Evolutionary conservation across 2,888 invertebrate species (phyloP), one percentile per base, ranked within the genome.

Genomic region (Cryptosula pallasiana): DNA sequence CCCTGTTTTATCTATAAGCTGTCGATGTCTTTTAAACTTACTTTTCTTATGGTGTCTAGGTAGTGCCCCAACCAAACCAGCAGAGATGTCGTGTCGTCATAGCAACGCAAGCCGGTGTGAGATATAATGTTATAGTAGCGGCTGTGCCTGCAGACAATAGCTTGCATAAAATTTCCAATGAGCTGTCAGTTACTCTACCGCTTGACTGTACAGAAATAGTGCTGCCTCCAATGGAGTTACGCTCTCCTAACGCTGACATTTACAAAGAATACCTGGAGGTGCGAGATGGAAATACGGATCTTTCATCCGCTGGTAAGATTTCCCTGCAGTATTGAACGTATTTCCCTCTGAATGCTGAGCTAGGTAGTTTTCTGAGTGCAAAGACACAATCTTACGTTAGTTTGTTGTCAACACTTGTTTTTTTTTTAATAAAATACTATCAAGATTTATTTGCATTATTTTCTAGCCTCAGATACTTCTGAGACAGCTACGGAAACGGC

Each of bases 211-310:
- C 74, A n/a, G 75, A 78, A 58, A 80, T 84, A 72, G 73, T 72
- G 2, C 76, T 83, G 27, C 84, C 84, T 0, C 77, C 79, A 1
- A 74, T 72, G 13, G 78, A 79, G 25, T 76, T 78, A 2, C 76
- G 81, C 2, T 73, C 75, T 58, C 80, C 80, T 25, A 75, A 76
- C 34, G 77, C 78, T 58, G 83, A 83, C 73, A 75, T 82, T 35
- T 84, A 83, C 76, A 73, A 76, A 72, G 84, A 84, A 74, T 83
- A 80, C 73, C 73, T 84, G 1, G 81, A 82, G 72, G 77, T 84
- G 55, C 76, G 78, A 55, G 81, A 82, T 73, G 82, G 82, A 0
- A 5, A 27, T 32, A 63, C 63, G 32, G 63, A 63, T 5, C 32
- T 63, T 32, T 29, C 63, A 2, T 13, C 63, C 3, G 63, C 63